A percentile compares a stretch with the other conserved stretches of the same genome.
These are phyloP conservation scores for Dasypus novemcinctus DNA, from an alignment of 2,113 vertebrate genomes.

Conservation along the genomic window DNA sequence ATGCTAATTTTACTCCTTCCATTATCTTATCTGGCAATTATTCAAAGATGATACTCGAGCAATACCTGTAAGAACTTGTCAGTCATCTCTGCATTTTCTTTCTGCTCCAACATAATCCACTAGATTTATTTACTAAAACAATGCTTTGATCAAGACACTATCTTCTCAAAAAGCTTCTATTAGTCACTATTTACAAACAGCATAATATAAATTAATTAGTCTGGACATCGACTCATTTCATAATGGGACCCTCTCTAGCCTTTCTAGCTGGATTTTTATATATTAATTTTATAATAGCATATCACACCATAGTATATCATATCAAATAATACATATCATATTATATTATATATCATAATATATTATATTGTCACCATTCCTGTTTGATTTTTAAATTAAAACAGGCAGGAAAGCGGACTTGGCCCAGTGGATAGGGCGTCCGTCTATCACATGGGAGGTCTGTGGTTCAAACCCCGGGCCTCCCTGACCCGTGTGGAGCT, in stretches of 20 bases:
- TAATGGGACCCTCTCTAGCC: not conserved
- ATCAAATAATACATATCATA: too few species aligned
- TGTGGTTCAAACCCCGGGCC: too few species aligned
- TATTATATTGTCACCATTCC: not conserved
- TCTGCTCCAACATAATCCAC: not conserved
- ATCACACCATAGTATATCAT: too few species aligned
- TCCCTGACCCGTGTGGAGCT: too few species aligned
- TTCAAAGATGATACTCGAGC: not conserved
- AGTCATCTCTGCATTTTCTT: not conserved
- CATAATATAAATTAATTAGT: not conserved
- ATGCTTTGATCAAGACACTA: not conserved
- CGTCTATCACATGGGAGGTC: too few species aligned
- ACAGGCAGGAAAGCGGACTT: too few species aligned
- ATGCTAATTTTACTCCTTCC: rapidly evolving
- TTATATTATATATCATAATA: too few species aligned
- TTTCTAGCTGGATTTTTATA: not conserved
- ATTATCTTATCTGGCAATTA: not conserved
- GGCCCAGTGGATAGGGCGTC: too few species aligned
- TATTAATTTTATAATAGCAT: too few species aligned
- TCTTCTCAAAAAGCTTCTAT: not conserved
- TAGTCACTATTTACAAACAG: not conserved
- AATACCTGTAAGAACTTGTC: not conserved
- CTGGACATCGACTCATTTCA: not conserved
- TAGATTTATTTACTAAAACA: not conserved
- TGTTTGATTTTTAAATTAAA: slow-evolving; percentile 10